phyloP scores from a whole-genome alignment of 2,888 invertebrate genomes.

The Kuschelorhynchus macadamiae region DNA sequence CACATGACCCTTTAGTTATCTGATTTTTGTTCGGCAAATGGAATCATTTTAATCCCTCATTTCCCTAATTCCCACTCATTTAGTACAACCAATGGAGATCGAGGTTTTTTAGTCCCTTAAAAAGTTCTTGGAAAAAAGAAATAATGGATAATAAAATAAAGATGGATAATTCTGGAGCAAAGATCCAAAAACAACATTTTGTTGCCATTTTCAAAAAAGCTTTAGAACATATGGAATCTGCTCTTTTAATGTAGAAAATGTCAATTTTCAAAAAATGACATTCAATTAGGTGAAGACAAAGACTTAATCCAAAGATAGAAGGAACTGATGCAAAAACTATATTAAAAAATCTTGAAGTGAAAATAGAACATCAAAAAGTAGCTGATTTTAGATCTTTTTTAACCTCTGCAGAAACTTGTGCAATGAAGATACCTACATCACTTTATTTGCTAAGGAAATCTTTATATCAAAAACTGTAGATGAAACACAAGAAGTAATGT shows the following conservation, averaged over 20 bases:
- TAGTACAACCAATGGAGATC: slow-evolving; percentile 14
- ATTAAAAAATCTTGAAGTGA: no score
- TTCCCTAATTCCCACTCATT: slow-evolving; percentile 22
- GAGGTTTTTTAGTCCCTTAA: slow-evolving; percentile 4
- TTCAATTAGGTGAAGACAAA: neutral
- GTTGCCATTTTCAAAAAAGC: slow-evolving; percentile 15
- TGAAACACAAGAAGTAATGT: no score
- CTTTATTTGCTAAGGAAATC: no score
- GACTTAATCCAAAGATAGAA: neutral
- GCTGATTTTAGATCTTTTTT: no score
- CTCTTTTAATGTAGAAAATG: slow-evolving; percentile 17
- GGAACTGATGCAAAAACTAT: no score
- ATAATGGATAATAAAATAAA: slow-evolving; percentile 18
- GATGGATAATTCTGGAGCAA: slow-evolving; percentile 3
- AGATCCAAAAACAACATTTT: slow-evolving; percentile 19
- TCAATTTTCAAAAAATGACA: neutral
- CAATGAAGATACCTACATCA: no score
- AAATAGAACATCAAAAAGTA: no score
- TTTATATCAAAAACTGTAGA: no score
- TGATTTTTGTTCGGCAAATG: neutral
- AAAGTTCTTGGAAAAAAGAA: slow-evolving; percentile 4
- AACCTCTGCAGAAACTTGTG: no score
- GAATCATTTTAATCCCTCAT: neutral
- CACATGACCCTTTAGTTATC: neutral
- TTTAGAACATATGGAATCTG: slow-evolving; percentile 9